Conservation (phyloP, 2,888 invertebrate genomes). For the Cerceris ruficornis region DNA sequence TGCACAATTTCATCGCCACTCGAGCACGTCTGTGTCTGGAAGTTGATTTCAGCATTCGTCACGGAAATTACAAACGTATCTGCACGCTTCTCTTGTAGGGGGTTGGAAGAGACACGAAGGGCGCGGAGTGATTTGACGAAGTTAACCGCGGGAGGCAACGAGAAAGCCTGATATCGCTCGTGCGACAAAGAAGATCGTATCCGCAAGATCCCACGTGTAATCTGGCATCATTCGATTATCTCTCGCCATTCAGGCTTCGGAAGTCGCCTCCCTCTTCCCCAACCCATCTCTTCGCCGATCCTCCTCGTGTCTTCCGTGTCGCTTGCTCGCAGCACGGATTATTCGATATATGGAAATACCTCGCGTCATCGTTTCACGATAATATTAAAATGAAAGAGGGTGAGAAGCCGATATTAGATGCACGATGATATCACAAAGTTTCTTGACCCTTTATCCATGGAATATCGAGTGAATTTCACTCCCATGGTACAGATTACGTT, state of each 20-base stretch:
- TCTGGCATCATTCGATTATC: conserved; percentile 46
- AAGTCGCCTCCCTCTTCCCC: not conserved
- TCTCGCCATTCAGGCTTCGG: conserved; percentile 29
- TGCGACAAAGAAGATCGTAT: conserved; percentile 39
- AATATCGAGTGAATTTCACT: no score
- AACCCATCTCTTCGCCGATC: not conserved
- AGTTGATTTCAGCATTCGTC: no score
- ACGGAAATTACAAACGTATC: not conserved
- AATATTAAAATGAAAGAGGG: conserved; percentile 15
- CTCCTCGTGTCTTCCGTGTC: not conserved
- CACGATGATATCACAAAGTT: not conserved
- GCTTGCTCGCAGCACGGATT: not conserved
- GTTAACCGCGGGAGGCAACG: conserved; percentile 24
- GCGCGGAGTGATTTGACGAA: conserved; percentile 13
- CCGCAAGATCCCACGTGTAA: conserved; percentile 37
- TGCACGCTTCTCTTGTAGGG: not conserved
- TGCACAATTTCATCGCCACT: no score
- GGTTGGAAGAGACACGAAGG: conserved; percentile 3
- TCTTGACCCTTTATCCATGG: no score
- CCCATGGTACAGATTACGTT: no score
- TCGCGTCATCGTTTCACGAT: conserved; percentile 11
- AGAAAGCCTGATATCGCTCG: conserved; percentile 32
- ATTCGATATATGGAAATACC: conserved; percentile 14
- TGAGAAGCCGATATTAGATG: not conserved
- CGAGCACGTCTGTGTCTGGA: no score